Base-by-base conservation (phyloP, 2,888 invertebrate genomes). In the Petrolisthes manimaculis region DNA sequence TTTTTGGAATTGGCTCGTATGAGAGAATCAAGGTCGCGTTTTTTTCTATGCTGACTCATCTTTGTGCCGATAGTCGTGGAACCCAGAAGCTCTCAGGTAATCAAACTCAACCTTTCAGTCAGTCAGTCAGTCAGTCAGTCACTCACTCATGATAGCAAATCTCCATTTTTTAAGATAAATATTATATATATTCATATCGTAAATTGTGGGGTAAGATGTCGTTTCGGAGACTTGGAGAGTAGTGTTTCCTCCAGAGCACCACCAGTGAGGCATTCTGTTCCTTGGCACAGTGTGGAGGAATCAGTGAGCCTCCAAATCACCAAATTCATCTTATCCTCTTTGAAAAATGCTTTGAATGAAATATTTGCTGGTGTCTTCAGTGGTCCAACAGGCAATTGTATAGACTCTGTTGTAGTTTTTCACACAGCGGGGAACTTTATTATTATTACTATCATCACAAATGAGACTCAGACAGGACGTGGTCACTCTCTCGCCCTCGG, bases 31-130 rank as follows among this genome's bases (percentile, higher is more conserved):
- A 18, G 61, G 67, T 81, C 51, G 37, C 67, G 37, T 81, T 81
- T 37, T 37, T 54, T 53, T 5, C 5, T 18, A 37, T 67, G 54
- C 51, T 37, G 12, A 67, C 67, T 81, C 67, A 61, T 37, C 24
- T 5, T 75, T 75, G 56, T 84, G 54, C 51, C 80, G 79, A 80
- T 69, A 85, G 55, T 71, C 53, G 24, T 80, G 67, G 80, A 85
- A 80, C 78, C 85, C 85, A 80, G 85, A 80, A 85, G 79, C 80
- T 85, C 85, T 85, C 85, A 85, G 80, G 85, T 74, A 85, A 80
- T 84, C 74, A 56, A 84, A 84, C 54, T 84, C 55, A 84, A 55
- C 54, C 74, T 81, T 81, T 81, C 80, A 80, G 67, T 81, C 81
- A 67, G 37, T 37, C 37, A 37, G 37, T 37, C 37, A 37, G 37